These are phyloP conservation scores for Lepidothrix coronata DNA, from an alignment of 2,113 vertebrate genomes.

Conservation along the genomic window DNA sequence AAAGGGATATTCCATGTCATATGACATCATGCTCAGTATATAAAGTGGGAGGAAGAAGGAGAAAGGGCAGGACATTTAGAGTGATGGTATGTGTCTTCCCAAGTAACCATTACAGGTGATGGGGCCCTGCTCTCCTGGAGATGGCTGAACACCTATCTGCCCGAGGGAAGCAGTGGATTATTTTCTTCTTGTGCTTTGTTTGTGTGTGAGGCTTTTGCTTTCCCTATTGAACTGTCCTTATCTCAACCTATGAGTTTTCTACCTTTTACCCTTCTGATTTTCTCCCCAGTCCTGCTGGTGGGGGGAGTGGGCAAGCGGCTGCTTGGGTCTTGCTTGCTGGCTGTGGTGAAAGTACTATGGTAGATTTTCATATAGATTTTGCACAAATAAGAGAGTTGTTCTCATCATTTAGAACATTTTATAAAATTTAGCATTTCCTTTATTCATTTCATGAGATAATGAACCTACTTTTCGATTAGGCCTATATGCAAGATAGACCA, in stretches of 20 bases:
- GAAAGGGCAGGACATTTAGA: neutral
- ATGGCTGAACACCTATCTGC: neutral
- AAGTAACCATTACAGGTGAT: neutral
- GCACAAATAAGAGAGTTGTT: neutral
- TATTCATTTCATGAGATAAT: neutral
- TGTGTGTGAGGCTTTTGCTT: neutral
- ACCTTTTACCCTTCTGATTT: neutral
- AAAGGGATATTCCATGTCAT: neutral
- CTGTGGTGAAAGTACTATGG: neutral
- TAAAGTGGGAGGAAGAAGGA: neutral
- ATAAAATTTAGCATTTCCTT: neutral
- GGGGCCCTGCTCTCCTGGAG: neutral
- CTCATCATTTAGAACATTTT: neutral
- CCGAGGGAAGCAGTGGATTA: too few species aligned
- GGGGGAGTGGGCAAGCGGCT: neutral
- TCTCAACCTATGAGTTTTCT: neutral
- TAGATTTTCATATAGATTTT: neutral
- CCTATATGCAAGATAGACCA: neutral
- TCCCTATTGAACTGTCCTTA: neutral
- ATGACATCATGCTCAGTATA: neutral
- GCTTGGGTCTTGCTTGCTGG: neutral
- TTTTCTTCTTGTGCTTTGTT: neutral
- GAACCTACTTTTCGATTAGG: neutral
- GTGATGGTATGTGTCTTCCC: neutral
- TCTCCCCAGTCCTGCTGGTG: fast-evolving